Base-by-base conservation (phyloP, 2,113 vertebrate genomes). In the Hyla sarda region DNA sequence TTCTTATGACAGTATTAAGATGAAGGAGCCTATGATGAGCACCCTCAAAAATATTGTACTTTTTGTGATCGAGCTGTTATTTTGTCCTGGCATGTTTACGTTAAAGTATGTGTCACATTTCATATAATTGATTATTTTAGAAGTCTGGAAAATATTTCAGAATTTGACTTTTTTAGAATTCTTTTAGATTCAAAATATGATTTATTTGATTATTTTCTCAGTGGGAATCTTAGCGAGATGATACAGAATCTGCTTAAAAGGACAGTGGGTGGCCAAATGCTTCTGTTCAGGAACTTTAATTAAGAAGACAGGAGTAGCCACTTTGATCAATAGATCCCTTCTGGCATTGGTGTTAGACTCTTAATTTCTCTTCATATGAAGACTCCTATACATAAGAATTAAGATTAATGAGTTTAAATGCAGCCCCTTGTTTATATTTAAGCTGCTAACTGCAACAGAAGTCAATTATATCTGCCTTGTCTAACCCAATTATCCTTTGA, bases 261-360 rank as follows among this genome's bases (percentile, higher is more conserved):
- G 58, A 81, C 60, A 60, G 52, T 47, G 78, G 58, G 78, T 81
- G 34, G 52, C 30, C 78, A 81, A 47, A 81, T 81, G 78, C 65
- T 81, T 65, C 78, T 62, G 58, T 62, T 65, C 52, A 81, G 37
- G 37, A 23, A 34, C 78, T 81, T 81, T 81, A 81, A 81, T 81
- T 65, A 81, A 81, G 78, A 81, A 81, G 58, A 25, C 78, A 81
- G 32, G 34, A 80, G 56, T 65, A 62, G 41, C 78, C 78, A 81
- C 78, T 81, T 81, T 81, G 78, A 81, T 81, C 78, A 81, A 81
- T 81, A 81, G 52, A 81, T 81, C 37, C 78, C 78, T 81, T 81
- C 58, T 81, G 78, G 78, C 56, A 45, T n/a, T 81, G 58, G 56
- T 58, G 56, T 52, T 77, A 52, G 37, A 65, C 58, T 81, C 58